phyloP scores from a whole-genome alignment of 2,113 vertebrate genomes.

The Arothron firmamentum region DNA sequence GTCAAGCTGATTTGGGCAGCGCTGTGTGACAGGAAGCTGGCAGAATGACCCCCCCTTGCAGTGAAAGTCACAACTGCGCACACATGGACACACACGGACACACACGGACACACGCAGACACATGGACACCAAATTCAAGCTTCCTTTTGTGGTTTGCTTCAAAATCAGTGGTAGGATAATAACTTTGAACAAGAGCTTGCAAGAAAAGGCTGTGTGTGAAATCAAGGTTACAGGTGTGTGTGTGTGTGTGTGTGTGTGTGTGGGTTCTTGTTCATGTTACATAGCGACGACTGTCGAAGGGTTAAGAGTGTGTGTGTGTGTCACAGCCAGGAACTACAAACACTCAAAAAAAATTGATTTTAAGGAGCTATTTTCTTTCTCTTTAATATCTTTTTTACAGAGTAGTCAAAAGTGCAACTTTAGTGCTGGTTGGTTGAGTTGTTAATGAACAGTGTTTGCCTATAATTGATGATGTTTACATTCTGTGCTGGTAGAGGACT shows the following conservation, averaged over 20 bases:
- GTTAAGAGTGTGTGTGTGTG: too few relatives aligned
- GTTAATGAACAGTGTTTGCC: slow-evolving; percentile 28
- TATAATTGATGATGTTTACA: slow-evolving; percentile 42
- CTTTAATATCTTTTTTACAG: slow-evolving; percentile 31
- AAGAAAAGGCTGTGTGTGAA: too few relatives aligned
- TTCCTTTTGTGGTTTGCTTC: slow-evolving; percentile 1
- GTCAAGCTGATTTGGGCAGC: slow-evolving; percentile 58
- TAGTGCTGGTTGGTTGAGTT: slow-evolving; percentile 36
- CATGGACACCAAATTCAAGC: neutral
- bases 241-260: too few relatives aligned
- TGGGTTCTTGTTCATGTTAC: too few relatives aligned
- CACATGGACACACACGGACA: neutral
- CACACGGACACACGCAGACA: neutral
- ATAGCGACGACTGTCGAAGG: too few relatives aligned
- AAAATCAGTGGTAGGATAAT: neutral
- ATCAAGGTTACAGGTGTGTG: too few relatives aligned
- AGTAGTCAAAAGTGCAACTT: slow-evolving; percentile 27
- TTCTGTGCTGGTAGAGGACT: slow-evolving; percentile 23
- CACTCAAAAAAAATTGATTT: too few relatives aligned
- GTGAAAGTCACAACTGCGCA: slow-evolving; percentile 31
- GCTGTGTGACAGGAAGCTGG: slow-evolving; percentile 53
- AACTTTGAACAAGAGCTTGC: slow-evolving; percentile 4
- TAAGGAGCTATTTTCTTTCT: slow-evolving; percentile 6
- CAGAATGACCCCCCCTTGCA: slow-evolving; percentile 9
- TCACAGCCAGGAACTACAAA: too few relatives aligned